Evolutionary conservation across 2,797 vertebrate species (phyloP), one percentile per base, ranked within the genome.

Genomic region (Enteromius afrohamiltoni): DNA sequence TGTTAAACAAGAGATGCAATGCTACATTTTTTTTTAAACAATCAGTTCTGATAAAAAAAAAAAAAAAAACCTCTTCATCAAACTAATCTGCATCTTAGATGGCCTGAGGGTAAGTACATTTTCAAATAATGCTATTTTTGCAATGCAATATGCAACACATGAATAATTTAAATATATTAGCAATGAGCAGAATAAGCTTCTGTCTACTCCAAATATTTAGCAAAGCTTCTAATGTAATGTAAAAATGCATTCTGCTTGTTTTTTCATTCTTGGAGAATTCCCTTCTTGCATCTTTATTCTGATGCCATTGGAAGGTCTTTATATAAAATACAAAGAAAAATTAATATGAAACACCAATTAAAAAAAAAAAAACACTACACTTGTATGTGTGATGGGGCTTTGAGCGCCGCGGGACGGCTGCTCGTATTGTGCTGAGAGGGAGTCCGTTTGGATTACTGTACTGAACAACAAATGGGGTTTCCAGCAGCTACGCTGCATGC

Each of bases 391-490:
- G 71, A 49, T 31, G 42, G 29, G 51, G 42, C 7, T 58, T 53
- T 40, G 80, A 77, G 64, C 58, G 16, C 77, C 5, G 29, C 6
- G 29, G 82, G 79, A 77, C 37, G 77, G 65, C 71, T 83, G 74
- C 19, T 60, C 26, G 47, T 84, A 64, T 79, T 86, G 31, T 79
- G 78, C 34, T 71, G 64, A 77, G 47, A 71, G 69, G 40, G 69
- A 86, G 53, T 82, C 55, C 1, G n/a, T 84, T 85, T 85, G 73
- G 71, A 67, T 69, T 77, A 71, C 77, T 45, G 26, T 74, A 73
- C 79, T 76, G 69, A 82, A 80, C 84, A 93, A 93, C 91, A 87
- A 87, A 82, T 77, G 31, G 79, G 78, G 84, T 81, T 87, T 83
- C 79, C 82, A 84, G 78, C 64, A 62, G 60, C 82, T 78, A 74